Evolutionary conservation across 2,888 invertebrate species (phyloP).

Genomic region (Zhuqinia jingwanae): DNA sequence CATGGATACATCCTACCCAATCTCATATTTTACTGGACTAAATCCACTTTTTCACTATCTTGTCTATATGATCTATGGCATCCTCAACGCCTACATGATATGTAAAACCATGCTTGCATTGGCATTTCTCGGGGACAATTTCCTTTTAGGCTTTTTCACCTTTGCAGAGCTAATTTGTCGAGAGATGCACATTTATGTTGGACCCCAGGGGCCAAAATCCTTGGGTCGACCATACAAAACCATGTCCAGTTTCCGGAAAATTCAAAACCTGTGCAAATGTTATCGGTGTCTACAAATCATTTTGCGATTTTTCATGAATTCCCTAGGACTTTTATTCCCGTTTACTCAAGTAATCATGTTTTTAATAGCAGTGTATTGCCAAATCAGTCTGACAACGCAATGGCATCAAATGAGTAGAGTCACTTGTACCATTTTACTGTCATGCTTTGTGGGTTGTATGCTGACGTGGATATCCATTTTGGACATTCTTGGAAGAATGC

Average conservation of each 20-base stretch:
- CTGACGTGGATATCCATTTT: neutral
- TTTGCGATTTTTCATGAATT: neutral
- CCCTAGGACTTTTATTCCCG: neutral
- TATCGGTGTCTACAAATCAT: constrained; percentile 8
- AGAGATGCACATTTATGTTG: constrained; percentile 2
- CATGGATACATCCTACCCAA: neutral
- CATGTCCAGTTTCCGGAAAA: neutral
- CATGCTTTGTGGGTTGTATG: neutral
- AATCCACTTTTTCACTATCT: neutral
- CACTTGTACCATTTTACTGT: neutral
- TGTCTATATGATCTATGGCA: neutral
- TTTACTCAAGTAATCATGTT: neutral
- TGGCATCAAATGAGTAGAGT: neutral
- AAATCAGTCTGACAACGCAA: neutral
- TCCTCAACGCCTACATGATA: neutral
- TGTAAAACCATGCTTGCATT: neutral
- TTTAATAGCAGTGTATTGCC: neutral
- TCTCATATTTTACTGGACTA: neutral
- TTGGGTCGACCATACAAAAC: neutral
- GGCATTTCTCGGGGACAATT: neutral
- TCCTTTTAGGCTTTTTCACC: neutral
- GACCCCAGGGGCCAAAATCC: neutral
- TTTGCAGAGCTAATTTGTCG: neutral
- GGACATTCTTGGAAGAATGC: constrained; percentile 11
- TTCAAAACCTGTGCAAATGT: neutral